A percentile compares a stretch with the other conserved stretches of the same genome.
phyloP scores from a whole-genome alignment of 2,797 vertebrate genomes.

The Gymnothorax reevesii region DNA sequence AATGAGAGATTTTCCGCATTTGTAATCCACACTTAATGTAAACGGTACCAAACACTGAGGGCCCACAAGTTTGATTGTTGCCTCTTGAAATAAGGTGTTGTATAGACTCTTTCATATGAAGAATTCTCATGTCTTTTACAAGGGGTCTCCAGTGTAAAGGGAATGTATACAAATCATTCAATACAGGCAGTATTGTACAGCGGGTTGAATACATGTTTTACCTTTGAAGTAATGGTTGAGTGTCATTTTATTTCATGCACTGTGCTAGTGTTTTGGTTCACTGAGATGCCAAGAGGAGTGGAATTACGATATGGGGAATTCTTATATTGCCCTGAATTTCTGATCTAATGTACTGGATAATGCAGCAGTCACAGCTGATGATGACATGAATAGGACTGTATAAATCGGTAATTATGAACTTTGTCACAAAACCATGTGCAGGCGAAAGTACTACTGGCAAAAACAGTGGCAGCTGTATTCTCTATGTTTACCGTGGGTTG shows the following conservation, averaged over 20 bases:
- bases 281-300: not conserved
- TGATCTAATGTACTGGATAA: not conserved
- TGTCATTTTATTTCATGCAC: not conserved
- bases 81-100: not conserved
- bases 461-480: not conserved
- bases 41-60: not conserved
- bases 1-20: not conserved
- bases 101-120: not conserved
- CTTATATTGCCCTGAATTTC: not conserved
- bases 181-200: not conserved
- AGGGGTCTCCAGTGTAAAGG: not conserved
- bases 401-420: not conserved
- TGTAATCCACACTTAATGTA: not conserved
- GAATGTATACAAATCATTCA: not conserved
- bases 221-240: not conserved
- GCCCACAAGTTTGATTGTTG: not conserved
- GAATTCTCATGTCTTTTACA: not conserved
- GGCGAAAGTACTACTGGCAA: not conserved
- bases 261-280: not conserved
- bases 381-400: not conserved
- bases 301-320: not conserved
- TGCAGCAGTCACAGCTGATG: not conserved
- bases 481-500: not conserved
- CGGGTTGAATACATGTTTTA: not conserved
- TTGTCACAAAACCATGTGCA: not conserved